Evolutionary conservation across 2,888 invertebrate genomes (phyloP).

Genomic region (Operophtera brumata): DNA sequence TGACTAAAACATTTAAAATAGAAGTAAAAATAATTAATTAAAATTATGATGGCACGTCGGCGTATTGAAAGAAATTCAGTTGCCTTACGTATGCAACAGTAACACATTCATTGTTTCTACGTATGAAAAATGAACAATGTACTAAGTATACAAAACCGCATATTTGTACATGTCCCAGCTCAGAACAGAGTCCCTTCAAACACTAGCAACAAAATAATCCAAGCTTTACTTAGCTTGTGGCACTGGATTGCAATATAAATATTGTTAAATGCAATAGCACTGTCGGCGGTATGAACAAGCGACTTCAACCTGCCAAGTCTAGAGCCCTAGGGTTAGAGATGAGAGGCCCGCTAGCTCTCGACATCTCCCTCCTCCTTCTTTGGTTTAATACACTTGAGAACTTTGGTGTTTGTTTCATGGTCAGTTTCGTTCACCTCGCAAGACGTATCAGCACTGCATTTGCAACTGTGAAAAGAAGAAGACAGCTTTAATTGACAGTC

Average conservation of each 20-base stretch:
- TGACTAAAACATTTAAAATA: too few relatives aligned
- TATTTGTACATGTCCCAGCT: not conserved
- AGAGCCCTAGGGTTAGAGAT: not conserved
- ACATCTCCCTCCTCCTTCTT: not conserved
- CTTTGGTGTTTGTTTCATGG: conserved; percentile 11
- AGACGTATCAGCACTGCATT: conserved; percentile 31
- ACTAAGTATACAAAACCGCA: not conserved
- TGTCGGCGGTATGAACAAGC: conserved; percentile 1
- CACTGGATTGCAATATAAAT: conserved; percentile 2
- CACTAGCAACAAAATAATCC: not conserved
- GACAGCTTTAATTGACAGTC: not conserved
- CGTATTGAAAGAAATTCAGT: too few relatives aligned
- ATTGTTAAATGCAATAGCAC: not conserved
- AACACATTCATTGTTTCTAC: not conserved
- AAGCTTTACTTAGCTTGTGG: not conserved
- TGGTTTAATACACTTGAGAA: conserved; percentile 43
- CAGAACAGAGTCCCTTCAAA: not conserved
- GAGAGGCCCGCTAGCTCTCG: not conserved
- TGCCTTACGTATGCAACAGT: not conserved
- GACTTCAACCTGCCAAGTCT: not conserved
- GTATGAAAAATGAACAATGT: not conserved
- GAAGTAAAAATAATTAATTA: too few relatives aligned
- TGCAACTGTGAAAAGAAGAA: conserved; percentile 46
- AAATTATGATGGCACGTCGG: too few relatives aligned
- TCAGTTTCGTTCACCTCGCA: conserved; percentile 44